A percentile compares a stretch with the other conserved stretches of the same genome.
Conservation (phyloP, 2,797 vertebrate species). For the Hydrocynus forskahlii region DNA sequence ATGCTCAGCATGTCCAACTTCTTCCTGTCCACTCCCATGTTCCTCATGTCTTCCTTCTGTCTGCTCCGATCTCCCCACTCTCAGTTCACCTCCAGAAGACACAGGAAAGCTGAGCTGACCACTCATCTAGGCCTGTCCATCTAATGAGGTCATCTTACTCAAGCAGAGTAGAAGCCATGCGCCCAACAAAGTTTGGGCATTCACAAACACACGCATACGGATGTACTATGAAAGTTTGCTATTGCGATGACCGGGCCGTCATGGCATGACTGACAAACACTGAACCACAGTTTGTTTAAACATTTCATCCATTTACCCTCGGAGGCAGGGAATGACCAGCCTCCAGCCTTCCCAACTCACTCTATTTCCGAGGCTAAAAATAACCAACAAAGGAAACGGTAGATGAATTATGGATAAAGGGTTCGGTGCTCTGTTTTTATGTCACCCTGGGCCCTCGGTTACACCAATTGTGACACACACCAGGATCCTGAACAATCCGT, state of each 20-base stretch:
- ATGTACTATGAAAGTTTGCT: neutral
- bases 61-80: constrained; percentile 28
- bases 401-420: constrained; percentile 47
- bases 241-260: neutral
- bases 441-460: constrained; percentile 27
- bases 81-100: neutral
- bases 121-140: constrained; percentile 46
- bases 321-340: neutral
- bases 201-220: constrained; percentile 1
- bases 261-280: neutral
- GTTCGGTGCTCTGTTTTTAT: constrained; percentile 25
- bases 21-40: constrained; percentile 32
- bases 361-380: constrained; percentile 46
- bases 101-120: constrained; percentile 29
- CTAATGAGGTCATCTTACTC: constrained; percentile 49
- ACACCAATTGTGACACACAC: constrained; percentile 28
- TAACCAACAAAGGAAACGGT: constrained; percentile 42
- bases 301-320: neutral
- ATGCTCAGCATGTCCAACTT: neutral
- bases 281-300: constrained; percentile 1
- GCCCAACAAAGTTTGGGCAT: constrained; percentile 38
- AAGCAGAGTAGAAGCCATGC: constrained; percentile 31
- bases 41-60: constrained; percentile 39
- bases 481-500: neutral
- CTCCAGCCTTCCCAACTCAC: constrained; percentile 6